Conservation (phyloP, 1,140 invertebrate species). For the Procambarus virginalis region DNA sequence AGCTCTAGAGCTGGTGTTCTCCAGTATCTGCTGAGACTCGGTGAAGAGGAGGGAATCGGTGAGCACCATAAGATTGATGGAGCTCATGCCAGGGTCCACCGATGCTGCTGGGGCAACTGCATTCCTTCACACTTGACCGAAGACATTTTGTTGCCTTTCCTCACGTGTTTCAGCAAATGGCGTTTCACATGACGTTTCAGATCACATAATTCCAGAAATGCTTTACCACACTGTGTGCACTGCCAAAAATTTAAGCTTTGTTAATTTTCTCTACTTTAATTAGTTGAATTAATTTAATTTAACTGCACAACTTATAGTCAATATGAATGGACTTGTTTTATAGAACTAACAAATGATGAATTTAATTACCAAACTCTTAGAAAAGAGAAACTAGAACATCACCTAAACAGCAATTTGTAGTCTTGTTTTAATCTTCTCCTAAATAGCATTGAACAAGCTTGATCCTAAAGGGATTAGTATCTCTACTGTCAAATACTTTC, state of each 20-base stretch:
- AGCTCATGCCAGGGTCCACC: constrained; percentile 21
- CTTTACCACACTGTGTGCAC: constrained; percentile 43
- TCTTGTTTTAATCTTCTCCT: no score
- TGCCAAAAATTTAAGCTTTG: not conserved
- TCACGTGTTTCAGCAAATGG: constrained; percentile 34
- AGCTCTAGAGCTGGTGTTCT: constrained; percentile 8
- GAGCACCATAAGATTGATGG: constrained; percentile 47
- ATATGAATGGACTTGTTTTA: no score
- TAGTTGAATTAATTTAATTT: no score
- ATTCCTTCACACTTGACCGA: not conserved
- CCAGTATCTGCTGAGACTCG: constrained; percentile 41
- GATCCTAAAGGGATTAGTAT: no score
- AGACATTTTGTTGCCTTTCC: constrained; percentile 14
- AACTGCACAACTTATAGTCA: no score
- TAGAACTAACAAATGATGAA: no score
- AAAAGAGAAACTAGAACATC: no score
- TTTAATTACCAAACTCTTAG: no score
- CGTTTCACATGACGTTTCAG: constrained; percentile 44
- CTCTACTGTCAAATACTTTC: no score
- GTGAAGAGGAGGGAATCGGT: constrained; percentile 42
- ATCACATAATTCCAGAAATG: constrained; percentile 44
- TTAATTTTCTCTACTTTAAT: no score
- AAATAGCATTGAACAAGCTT: no score
- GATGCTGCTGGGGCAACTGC: not conserved
- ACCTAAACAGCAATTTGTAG: no score